Conservation (phyloP, 2,888 invertebrate species). For the Microchrysa polita region DNA sequence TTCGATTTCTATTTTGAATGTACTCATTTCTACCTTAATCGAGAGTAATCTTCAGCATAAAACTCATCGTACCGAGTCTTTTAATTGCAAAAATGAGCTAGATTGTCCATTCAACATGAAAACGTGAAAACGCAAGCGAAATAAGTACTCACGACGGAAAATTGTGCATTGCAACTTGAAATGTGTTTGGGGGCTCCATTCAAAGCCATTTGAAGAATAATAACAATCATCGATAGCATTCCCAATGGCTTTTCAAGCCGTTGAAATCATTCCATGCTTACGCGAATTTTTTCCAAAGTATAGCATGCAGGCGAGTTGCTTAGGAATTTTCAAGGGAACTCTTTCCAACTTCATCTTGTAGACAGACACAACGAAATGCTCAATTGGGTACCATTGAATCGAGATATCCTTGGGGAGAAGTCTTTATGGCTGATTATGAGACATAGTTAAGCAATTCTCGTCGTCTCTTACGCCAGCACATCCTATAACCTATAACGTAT, state of each 20-base stretch:
- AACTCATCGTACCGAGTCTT: no score
- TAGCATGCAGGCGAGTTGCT: background rate
- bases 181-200: background rate
- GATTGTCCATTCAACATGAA: no score
- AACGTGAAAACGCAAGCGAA: no score
- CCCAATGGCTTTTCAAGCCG: background rate
- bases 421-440: conserved; percentile 47
- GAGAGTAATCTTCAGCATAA: no score
- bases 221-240: conserved; percentile 32
- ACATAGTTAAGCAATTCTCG: conserved; percentile 49
- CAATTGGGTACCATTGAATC: conserved; percentile 30
- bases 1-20: no score
- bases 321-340: conserved; percentile 15
- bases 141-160: no score
- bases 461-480: conserved; percentile 18
- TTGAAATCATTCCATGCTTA: conserved; percentile 3
- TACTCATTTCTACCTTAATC: no score
- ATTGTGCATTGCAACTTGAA: background rate
- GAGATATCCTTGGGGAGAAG: conserved; percentile 40
- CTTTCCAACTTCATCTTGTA: conserved; percentile 16
- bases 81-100: no score
- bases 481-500: background rate
- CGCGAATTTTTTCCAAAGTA: no score
- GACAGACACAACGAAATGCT: conserved; percentile 26
- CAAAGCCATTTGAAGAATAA: conserved; percentile 19